A percentile compares a stretch with the other conserved stretches of the same genome.
phyloP scores from a whole-genome alignment of 2,797 vertebrate genomes.

The Melanotaenia trifasciata region DNA sequence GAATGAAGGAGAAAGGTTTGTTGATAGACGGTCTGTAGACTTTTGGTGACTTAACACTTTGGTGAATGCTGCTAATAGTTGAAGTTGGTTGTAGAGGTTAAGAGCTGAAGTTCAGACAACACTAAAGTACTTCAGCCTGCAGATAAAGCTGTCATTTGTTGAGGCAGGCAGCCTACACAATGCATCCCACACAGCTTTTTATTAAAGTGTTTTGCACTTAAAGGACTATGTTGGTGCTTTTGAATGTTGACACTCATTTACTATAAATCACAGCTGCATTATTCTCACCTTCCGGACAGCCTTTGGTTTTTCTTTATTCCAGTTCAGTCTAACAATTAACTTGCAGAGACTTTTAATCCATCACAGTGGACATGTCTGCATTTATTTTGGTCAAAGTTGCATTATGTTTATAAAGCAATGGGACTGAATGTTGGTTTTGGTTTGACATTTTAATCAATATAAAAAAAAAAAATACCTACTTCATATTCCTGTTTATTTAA shows the following conservation, averaged over 20 bases:
- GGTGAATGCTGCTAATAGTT: conserved; percentile 25
- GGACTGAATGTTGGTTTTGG: background rate
- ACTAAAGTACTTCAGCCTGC: conserved; percentile 40
- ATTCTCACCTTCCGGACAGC: background rate
- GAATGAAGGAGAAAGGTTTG: background rate
- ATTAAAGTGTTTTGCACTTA: conserved; percentile 46
- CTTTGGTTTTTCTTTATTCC: background rate
- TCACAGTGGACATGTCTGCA: conserved; percentile 1
- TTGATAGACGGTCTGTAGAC: conserved; percentile 17
- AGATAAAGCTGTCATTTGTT: conserved; percentile 37
- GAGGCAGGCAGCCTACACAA: conserved; percentile 30
- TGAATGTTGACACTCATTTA: conserved; percentile 29
- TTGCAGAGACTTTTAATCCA: conserved; percentile 13
- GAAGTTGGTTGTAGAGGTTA: conserved; percentile 41
- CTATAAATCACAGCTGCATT: conserved; percentile 25
- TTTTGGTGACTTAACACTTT: conserved; percentile 31
- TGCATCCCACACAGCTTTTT: conserved; percentile 50
- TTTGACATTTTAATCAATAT: background rate
- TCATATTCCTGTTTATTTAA: background rate
- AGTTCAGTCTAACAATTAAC: conserved; percentile 6
- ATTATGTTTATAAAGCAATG: conserved; percentile 3
- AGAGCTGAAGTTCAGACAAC: conserved; percentile 49
- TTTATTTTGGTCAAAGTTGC: background rate
- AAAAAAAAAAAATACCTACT: background rate
- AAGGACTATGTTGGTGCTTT: conserved; percentile 37